A percentile compares a stretch with the other conserved stretches of the same genome.
Evolutionary conservation across 2,888 invertebrate species (phyloP).

Genomic region (Nematopogon swammerdamellus): DNA sequence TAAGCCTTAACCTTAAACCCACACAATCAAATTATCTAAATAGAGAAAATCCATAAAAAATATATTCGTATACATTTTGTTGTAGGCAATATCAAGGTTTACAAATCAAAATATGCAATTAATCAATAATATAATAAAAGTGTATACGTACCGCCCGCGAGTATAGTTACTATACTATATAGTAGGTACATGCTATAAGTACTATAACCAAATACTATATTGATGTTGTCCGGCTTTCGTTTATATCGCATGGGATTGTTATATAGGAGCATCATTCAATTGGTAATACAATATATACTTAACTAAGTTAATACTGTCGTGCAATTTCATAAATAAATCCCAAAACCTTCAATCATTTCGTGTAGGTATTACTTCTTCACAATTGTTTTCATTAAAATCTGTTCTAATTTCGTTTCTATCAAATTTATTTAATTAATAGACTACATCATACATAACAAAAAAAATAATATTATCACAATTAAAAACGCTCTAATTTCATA

Average conservation of each 20-base stretch:
- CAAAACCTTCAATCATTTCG: too few relatives aligned
- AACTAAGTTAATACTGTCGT: too few relatives aligned
- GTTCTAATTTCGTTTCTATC: too few relatives aligned
- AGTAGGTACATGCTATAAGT: neutral
- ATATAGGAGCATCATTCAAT: too few relatives aligned
- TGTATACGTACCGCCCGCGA: neutral
- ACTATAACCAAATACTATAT: neutral
- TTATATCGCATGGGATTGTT: neutral
- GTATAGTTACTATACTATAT: neutral
- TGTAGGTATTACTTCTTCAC: too few relatives aligned
- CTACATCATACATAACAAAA: too few relatives aligned
- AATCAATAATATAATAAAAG: neutral
- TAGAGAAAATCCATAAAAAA: neutral
- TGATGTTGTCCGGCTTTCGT: neutral
- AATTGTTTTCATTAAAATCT: too few relatives aligned
- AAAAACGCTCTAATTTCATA: neutral
- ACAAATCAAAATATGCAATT: neutral
- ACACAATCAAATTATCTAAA: neutral
- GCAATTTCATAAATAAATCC: too few relatives aligned
- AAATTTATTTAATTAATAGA: too few relatives aligned
- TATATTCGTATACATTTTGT: neutral
- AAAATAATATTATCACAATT: neutral
- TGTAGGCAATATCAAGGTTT: neutral
- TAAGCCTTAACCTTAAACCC: neutral
- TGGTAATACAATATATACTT: neutral